A percentile compares a stretch with the other conserved stretches of the same genome.
phyloP scores from a whole-genome alignment of 2,113 vertebrate species.

The Sinocyclocheilus maitianheensis region DNA sequence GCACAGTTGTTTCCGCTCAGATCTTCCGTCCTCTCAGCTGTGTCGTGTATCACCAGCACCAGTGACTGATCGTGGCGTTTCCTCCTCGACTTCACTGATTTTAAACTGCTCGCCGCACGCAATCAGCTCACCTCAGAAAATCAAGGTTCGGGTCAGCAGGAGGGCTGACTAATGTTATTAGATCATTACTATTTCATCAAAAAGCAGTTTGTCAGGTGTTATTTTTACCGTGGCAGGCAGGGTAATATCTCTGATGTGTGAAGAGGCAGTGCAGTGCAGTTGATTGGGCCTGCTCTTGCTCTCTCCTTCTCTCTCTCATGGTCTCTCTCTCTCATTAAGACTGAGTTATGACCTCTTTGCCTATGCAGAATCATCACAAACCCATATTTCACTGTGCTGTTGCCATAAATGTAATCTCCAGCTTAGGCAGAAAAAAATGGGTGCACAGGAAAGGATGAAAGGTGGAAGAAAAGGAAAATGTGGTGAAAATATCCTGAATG shows the following conservation, averaged over 20 bases:
- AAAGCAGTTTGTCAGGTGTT: conserved; percentile 39
- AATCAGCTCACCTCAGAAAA: conserved; percentile 35
- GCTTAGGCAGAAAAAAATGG: conserved; percentile 11
- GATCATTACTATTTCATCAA: conserved; percentile 47
- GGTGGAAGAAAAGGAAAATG: neutral
- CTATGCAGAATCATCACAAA: conserved; percentile 34
- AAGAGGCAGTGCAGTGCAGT: conserved; percentile 29
- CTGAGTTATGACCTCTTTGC: conserved; percentile 52
- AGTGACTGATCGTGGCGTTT: neutral
- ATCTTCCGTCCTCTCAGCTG: neutral
- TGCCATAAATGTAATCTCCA: conserved; percentile 50
- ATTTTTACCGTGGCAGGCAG: conserved; percentile 13
- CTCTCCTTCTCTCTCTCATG: conserved; percentile 8
- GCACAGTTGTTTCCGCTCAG: neutral
- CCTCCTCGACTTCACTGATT: conserved; percentile 17
- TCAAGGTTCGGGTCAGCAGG: conserved; percentile 25
- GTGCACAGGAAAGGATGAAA: neutral
- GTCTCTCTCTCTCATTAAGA: conserved; percentile 43
- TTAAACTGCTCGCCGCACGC: neutral
- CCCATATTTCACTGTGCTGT: conserved; percentile 36
- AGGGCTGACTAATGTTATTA: conserved; percentile 36
- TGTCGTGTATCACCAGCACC: neutral
- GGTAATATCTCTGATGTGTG: conserved; percentile 32
- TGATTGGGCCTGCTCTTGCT: conserved; percentile 36
- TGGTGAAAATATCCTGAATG: neutral